phyloP scores from a whole-genome alignment of 2,797 vertebrate species.

The Bucorvus abyssinicus region DNA sequence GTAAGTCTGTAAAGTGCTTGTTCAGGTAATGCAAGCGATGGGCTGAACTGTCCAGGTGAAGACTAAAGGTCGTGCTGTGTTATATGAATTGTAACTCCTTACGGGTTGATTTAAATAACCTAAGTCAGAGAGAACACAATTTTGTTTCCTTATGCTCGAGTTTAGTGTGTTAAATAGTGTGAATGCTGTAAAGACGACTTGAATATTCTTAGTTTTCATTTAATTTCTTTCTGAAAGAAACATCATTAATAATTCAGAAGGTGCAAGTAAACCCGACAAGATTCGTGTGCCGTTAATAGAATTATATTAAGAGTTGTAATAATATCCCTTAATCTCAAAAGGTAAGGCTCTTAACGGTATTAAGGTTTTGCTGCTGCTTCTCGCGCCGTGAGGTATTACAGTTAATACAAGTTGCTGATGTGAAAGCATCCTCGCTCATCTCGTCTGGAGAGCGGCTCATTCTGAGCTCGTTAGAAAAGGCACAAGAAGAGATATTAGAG shows the following conservation, averaged over 20 bases:
- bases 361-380: conserved; percentile 13
- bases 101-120: neutral
- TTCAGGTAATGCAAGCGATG: neutral
- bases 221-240: no score
- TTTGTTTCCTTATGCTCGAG: no score
- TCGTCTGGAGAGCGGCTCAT: neutral
- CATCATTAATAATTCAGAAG: no score
- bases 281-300: neutral
- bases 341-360: neutral
- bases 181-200: no score
- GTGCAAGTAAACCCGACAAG: neutral
- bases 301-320: conserved; percentile 12
- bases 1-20: neutral
- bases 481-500: neutral
- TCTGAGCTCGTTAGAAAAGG: neutral
- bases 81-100: neutral
- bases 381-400: neutral
- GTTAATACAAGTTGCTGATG: neutral
- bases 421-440: neutral
- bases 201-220: no score
- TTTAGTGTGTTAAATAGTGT: no score
- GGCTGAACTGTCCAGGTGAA: neutral
- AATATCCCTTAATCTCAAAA: conserved; percentile 44
- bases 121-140: neutral
- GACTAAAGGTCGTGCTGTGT: neutral